Evolutionary conservation across 1,140 invertebrate species (phyloP).

Genomic region (Magallana ariakensis): DNA sequence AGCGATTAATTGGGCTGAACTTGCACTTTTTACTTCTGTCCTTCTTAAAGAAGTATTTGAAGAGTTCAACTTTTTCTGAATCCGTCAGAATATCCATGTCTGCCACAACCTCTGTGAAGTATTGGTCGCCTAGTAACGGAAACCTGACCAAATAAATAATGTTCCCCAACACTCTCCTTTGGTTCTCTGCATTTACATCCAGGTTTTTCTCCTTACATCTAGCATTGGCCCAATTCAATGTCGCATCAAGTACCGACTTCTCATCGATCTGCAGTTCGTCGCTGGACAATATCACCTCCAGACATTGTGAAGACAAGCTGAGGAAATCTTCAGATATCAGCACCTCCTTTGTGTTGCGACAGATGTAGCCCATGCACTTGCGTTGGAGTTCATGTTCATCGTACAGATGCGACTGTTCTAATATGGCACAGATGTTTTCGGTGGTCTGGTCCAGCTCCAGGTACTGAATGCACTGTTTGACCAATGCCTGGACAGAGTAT

Average conservation of each 20-base stretch:
- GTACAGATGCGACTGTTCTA: conserved; percentile 69
- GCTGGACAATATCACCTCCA: conserved; percentile 53
- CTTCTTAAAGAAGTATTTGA: conserved; percentile 64
- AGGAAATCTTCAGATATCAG: conserved; percentile 58
- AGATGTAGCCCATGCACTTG: conserved; percentile 62
- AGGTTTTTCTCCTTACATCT: conserved; percentile 55
- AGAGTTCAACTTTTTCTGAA: conserved; percentile 62
- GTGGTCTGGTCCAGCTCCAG: conserved; percentile 87
- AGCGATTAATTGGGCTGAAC: conserved; percentile 49
- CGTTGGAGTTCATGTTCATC: conserved; percentile 63
- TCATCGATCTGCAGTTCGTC: conserved; percentile 63
- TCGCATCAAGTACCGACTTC: conserved; percentile 51
- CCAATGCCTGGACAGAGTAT: conserved; percentile 88
- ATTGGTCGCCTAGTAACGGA: conserved; percentile 60
- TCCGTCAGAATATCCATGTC: conserved; percentile 61
- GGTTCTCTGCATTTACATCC: conserved; percentile 55
- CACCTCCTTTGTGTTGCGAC: conserved; percentile 54
- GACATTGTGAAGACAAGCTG: conserved; percentile 55
- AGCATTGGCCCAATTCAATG: conserved; percentile 58
- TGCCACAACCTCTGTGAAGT: conserved; percentile 63
- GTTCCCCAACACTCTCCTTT: conserved; percentile 57
- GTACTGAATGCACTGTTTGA: conserved; percentile 89
- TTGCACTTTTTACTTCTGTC: conserved; percentile 46
- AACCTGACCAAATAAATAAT: conserved; percentile 61
- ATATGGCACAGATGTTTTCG: conserved; percentile 85